A percentile compares a stretch with the other conserved stretches of the same genome.
phyloP scores from a whole-genome alignment of 2,888 invertebrate species.

The Dioctria linearis region DNA sequence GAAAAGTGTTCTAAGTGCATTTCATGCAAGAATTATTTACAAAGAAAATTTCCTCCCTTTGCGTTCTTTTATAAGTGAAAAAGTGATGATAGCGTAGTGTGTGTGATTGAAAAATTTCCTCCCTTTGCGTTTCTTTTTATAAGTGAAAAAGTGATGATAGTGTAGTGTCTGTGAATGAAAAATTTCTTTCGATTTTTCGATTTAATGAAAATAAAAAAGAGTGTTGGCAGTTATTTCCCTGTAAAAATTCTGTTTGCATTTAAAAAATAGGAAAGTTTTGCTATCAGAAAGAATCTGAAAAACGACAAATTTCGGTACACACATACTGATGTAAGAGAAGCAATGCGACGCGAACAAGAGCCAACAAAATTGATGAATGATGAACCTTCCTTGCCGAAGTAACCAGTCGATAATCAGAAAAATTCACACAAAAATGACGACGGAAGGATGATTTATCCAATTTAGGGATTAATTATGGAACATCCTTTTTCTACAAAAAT shows the following conservation, averaged over 20 bases:
- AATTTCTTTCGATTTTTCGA: conserved; percentile 42
- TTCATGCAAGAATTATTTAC: conserved; percentile 17
- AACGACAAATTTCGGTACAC: neutral
- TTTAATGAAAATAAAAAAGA: conserved; percentile 42
- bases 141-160: conserved; percentile 10
- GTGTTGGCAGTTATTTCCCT: neutral
- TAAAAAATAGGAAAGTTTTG: neutral
- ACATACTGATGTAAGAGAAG: conserved; percentile 21
- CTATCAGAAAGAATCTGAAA: neutral
- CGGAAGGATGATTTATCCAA: conserved; percentile 32
- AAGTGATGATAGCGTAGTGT: conserved; percentile 4
- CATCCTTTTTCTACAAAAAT: neutral
- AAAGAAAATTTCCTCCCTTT: conserved; percentile 47
- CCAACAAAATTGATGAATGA: conserved; percentile 30
- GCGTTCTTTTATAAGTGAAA: conserved; percentile 38
- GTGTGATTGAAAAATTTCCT: neutral
- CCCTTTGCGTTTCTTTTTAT: conserved; percentile 15
- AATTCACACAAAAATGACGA: conserved; percentile 38
- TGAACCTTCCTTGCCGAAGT: conserved; percentile 37
- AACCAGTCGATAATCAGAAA: conserved; percentile 37
- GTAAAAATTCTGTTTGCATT: neutral
- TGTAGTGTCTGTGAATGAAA: conserved; percentile 8
- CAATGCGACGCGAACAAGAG: conserved; percentile 41
- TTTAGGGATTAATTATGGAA: neutral
- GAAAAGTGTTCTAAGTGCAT: conserved; percentile 6